Percentiles rank a stretch among this genome's conserved stretches.
Conservation (phyloP, 1,140 invertebrate species). For the Araneus ventricosus region DNA sequence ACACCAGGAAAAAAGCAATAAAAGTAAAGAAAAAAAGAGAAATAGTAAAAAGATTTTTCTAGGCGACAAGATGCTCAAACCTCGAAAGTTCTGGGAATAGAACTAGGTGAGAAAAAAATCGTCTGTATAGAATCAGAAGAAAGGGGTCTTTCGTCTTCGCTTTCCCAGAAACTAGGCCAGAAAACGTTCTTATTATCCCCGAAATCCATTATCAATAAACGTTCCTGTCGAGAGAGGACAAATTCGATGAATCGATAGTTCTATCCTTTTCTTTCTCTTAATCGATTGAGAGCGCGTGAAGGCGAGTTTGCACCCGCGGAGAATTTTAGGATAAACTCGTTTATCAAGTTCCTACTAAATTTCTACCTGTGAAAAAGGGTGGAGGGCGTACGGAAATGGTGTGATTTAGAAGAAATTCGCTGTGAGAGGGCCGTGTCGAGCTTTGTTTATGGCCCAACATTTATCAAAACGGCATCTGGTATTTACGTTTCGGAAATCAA, state of each 20-base stretch:
- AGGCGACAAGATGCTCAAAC: slow-evolving; percentile 47
- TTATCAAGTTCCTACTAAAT: slow-evolving; percentile 58
- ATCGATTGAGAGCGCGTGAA: slow-evolving; percentile 47
- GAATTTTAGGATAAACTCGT: slow-evolving; percentile 56
- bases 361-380: slow-evolving; percentile 52
- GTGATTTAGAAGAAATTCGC: slow-evolving; percentile 4
- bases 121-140: background rate
- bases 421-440: background rate
- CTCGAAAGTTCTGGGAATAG: background rate
- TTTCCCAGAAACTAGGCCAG: slow-evolving; percentile 58
- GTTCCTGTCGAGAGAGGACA: slow-evolving; percentile 43
- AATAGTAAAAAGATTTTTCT: background rate
- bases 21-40: background rate
- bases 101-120: background rate
- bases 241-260: slow-evolving; percentile 53
- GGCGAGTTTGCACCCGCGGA: background rate
- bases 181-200: slow-evolving; percentile 72
- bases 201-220: slow-evolving; percentile 73
- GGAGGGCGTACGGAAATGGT: no score
- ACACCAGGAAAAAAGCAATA: background rate
- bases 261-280: slow-evolving; percentile 57
- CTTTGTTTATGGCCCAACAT: slow-evolving; percentile 55
- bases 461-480: slow-evolving; percentile 64
- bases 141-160: background rate
- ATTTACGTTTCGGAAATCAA: slow-evolving; percentile 61